These are phyloP conservation scores for Acrobasis consociella DNA, from an alignment of 2,888 invertebrate species.

Conservation along the genomic window DNA sequence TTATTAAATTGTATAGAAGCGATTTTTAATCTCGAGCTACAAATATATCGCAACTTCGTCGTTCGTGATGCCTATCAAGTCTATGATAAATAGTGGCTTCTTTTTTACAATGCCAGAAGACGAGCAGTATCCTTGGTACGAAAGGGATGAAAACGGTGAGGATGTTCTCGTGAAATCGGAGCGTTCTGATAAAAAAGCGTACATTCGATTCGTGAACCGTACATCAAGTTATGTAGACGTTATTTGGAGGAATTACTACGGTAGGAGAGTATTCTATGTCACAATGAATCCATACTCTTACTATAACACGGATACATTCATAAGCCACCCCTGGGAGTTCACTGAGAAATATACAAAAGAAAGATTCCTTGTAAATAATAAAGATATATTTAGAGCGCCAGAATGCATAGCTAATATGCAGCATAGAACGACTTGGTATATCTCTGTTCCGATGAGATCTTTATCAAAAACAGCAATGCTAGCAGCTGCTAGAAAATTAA, in stretches of 20 bases:
- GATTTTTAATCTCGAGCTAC: neutral
- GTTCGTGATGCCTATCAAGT: no score
- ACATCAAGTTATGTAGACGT: conserved; percentile 80
- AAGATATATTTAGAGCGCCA: conserved; percentile 72
- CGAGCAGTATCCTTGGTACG: conserved; percentile 51
- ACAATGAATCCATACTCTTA: conserved; percentile 79
- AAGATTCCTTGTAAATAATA: conserved; percentile 81
- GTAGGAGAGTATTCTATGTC: conserved; percentile 83
- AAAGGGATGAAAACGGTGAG: conserved; percentile 60
- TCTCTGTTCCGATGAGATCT: conserved; percentile 78
- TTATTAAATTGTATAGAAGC: neutral
- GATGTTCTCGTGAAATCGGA: conserved; percentile 57
- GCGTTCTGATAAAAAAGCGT: conserved; percentile 52
- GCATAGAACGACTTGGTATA: conserved; percentile 71
- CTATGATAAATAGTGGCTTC: neutral
- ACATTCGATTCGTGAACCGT: conserved; percentile 62
- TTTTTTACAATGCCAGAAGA: conserved; percentile 38
- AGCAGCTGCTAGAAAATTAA: conserved; percentile 62
- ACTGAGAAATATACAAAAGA: conserved; percentile 87
- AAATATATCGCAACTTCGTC: no score
- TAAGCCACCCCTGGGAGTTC: conserved; percentile 94
- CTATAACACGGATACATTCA: conserved; percentile 88
- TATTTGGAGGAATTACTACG: conserved; percentile 90
- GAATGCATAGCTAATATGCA: conserved; percentile 52
- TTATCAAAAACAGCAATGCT: conserved; percentile 72